Evolutionary conservation across 2,888 invertebrate genomes (phyloP), one percentile per base, ranked within the genome.

Genomic region (Lymantria dispar): DNA sequence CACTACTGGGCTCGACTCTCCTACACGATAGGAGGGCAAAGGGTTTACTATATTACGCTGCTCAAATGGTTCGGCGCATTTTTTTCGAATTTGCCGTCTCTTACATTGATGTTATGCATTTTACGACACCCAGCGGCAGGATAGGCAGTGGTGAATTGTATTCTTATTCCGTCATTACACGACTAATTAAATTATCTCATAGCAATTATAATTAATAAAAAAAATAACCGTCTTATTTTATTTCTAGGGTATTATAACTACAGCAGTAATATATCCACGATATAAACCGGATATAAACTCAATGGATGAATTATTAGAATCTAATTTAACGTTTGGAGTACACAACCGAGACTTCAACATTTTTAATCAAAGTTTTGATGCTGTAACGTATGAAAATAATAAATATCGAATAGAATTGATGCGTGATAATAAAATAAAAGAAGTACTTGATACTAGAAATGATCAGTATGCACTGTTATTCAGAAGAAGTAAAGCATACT

Each of bases 391-490:
- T 31, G 53, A 67, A 0, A 36, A 61, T 30, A 62, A 93, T 0
- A 66, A 77, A 14, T 60, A 79, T 33, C 83, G 87, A 0, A 76
- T 92, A 13, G 71, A 78, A 51, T 63, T 81, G 15, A 67, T 92
- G 8, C 76, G 78, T 7, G 92, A 92, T 47, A 60, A 70, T 13
- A 81, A 82, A 58, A 81, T 92, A 0, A 76, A 72, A 42, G 59
- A 80, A 1, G 67, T 81, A 0, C 72, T 93, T n/a, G 76, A 80
- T 0, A 63, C 76, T 8, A 85, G 91, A 50, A 69, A 92, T 47
- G 82, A 80, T 12, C 72, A 85, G 15, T 92, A 87, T 50, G 93
- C 92, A 0, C 76, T 91, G 42, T 65, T 93, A 42, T 72, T 92
- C 47, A 90, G 92, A 49, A 82, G 85, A 71, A 81, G 91, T 47